A percentile compares a stretch with the other conserved stretches of the same genome.
Evolutionary conservation across 2,797 vertebrate species (phyloP).

Genomic region (Pterois miles): DNA sequence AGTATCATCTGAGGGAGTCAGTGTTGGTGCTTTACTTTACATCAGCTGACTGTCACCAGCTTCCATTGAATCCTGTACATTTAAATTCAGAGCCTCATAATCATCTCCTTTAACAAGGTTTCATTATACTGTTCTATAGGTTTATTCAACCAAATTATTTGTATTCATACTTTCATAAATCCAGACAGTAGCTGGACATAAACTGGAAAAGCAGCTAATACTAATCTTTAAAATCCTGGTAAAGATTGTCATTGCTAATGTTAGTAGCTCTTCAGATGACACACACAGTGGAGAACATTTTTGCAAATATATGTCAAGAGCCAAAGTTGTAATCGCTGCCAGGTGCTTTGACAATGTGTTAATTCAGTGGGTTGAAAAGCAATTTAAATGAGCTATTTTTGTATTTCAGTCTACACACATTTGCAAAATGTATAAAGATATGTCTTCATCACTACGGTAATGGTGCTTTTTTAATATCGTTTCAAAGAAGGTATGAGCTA

Average conservation of each 20-base stretch:
- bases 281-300: neutral
- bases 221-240: neutral
- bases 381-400: neutral
- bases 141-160: neutral
- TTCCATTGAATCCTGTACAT: neutral
- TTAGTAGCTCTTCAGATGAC: neutral
- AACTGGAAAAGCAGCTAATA: neutral
- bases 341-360: neutral
- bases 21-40: neutral
- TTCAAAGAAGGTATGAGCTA: slow-evolving; percentile 8
- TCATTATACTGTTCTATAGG: neutral
- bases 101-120: no score
- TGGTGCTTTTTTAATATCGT: slow-evolving; percentile 14
- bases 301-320: neutral
- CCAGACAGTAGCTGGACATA: neutral
- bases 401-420: neutral
- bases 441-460: neutral
- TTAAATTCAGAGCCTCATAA: neutral
- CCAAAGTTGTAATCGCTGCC: neutral
- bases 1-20: neutral
- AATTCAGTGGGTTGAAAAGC: neutral
- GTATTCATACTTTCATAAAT: neutral
- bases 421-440: neutral
- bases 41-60: neutral
- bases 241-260: neutral